Conservation (phyloP, 1,140 invertebrate species). For the Maconellicoccus hirsutus region DNA sequence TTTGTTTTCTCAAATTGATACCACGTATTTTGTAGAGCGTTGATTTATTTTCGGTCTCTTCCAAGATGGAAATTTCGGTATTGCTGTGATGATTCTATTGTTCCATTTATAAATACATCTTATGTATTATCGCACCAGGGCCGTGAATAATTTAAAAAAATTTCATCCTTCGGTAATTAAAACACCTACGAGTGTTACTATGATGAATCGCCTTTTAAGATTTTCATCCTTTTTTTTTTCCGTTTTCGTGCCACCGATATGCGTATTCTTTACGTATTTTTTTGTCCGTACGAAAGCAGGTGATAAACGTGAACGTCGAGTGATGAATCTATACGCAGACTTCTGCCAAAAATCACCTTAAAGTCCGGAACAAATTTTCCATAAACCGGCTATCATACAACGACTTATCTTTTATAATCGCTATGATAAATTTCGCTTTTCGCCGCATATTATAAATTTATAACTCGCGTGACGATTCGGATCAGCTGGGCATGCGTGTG, state of each 20-base stretch:
- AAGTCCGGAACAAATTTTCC: slow-evolving; percentile 17
- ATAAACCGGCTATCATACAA: neutral
- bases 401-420: slow-evolving; percentile 11
- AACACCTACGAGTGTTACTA: too few species aligned
- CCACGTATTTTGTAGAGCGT: neutral
- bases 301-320: neutral
- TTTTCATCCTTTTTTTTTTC: too few species aligned
- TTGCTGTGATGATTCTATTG: too few species aligned
- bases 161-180: too few species aligned
- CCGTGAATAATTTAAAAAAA: too few species aligned
- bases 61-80: neutral
- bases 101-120: too few species aligned
- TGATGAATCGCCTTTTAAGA: too few species aligned
- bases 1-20: neutral
- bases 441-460: neutral
- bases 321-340: slow-evolving; percentile 4
- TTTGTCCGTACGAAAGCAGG: neutral
- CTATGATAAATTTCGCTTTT: slow-evolving; percentile 11
- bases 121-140: too few species aligned
- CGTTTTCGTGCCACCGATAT: too few species aligned
- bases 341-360: slow-evolving; percentile 13
- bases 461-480: slow-evolving; percentile 4
- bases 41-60: neutral
- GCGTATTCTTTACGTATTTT: neutral
- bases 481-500: slow-evolving; percentile 15